A percentile compares a stretch with the other conserved stretches of the same genome.
These are phyloP conservation scores for Bovichtus diacanthus DNA, from an alignment of 2,797 vertebrate genomes.

Conservation along the genomic window DNA sequence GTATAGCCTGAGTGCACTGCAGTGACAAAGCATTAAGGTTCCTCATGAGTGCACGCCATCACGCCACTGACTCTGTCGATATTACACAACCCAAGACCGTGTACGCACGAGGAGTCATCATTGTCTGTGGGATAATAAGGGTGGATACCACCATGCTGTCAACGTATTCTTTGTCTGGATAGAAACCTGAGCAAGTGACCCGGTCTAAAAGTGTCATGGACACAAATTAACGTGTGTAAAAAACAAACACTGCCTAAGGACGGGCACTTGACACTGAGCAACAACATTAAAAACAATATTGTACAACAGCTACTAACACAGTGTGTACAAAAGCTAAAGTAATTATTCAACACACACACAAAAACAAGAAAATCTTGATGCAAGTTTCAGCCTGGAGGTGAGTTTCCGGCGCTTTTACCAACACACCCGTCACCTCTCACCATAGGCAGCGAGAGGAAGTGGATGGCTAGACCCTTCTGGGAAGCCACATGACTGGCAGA, in stretches of 20 bases:
- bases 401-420: conserved; percentile 1
- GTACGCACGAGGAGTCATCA: not conserved
- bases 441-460: conserved; percentile 42
- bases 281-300: conserved; percentile 26
- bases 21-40: conserved; percentile 7
- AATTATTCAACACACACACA: conserved; percentile 13
- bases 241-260: conserved; percentile 47
- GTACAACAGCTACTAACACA: conserved; percentile 7
- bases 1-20: not conserved
- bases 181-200: conserved; percentile 47
- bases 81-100: conserved; percentile 5
- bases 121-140: conserved; percentile 16
- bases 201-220: conserved; percentile 32
- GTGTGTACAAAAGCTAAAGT: not conserved
- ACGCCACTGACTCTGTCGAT: not conserved
- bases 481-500: conserved; percentile 44
- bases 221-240: conserved; percentile 20
- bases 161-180: conserved; percentile 44
- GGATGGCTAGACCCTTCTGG: conserved; percentile 25
- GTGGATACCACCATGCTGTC: conserved; percentile 35
- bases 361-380: conserved; percentile 4
- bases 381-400: conserved; percentile 17
- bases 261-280: not conserved
- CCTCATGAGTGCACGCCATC: not conserved
- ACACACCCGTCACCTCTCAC: conserved; percentile 19